Evolutionary conservation across 1,140 invertebrate genomes (phyloP).

Genomic region (Asbolus verrucosus): DNA sequence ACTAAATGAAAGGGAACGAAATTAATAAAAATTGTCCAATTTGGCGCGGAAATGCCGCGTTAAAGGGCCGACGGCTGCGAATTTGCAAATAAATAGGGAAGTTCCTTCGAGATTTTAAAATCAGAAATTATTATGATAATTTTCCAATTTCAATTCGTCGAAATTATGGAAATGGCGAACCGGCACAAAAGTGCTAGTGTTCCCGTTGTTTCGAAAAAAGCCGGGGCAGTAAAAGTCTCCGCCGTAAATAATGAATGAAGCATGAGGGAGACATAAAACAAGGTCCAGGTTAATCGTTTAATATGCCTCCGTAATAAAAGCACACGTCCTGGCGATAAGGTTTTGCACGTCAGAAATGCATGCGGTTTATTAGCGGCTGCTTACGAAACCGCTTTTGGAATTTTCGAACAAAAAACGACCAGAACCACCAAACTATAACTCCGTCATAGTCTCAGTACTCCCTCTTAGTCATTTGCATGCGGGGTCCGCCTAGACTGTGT

Average conservation of each 20-base stretch:
- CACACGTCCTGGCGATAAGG: constrained; percentile 12
- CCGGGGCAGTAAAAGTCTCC: constrained; percentile 22
- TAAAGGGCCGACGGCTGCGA: neutral
- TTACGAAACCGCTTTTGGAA: no score
- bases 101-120: constrained; percentile 12
- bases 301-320: constrained; percentile 17
- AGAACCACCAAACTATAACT: no score
- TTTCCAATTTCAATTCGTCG: constrained; percentile 34
- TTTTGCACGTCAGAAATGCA: neutral
- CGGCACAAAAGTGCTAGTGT: constrained; percentile 24
- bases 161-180: constrained; percentile 32
- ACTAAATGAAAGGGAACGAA: no score
- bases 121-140: constrained; percentile 31
- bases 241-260: constrained; percentile 35
- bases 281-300: constrained; percentile 36
- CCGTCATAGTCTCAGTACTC: no score
- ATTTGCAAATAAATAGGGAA: constrained; percentile 29
- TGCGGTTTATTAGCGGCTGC: neutral
- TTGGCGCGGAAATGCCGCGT: no score
- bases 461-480: neutral
- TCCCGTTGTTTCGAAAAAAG: constrained; percentile 23
- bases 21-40: no score
- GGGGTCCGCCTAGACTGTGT: neutral
- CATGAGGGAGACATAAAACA: constrained; percentile 35
- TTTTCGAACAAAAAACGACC: no score